Base-by-base conservation (phyloP, 2,888 invertebrate genomes). In the Sesamia inferens region DNA sequence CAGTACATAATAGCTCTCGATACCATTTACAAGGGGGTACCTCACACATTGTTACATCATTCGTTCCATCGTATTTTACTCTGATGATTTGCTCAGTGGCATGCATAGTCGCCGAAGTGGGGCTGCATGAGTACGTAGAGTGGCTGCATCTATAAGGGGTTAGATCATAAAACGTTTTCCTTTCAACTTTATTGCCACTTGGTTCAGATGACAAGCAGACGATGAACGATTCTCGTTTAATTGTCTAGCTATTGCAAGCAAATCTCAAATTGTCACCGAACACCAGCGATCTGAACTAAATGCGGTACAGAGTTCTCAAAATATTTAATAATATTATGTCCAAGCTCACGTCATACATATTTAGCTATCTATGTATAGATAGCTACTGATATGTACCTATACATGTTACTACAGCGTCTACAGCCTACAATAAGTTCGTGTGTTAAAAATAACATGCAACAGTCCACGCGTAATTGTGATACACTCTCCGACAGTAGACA, bases 181-280 rank as follows among this genome's bases (percentile, higher is more conserved):
- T 76, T 71, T 66, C 8, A 66, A 55, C 31, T 62, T 63, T 19
- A 14, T 24, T 13, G 14, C 31, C 39, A 58, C 51, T 78, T 76
- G 51, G 62, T 62, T 47, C 57, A n/a, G 39, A 10, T 58, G 76
- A 58, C 62, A 54, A 47, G 44, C 51, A 24, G 31, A 57, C 44
- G 57, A 62, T 70, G 22, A 71, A 77, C 44, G 77, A 54, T 67
- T 64, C 39, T 31, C 51, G 67, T 71, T 63, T 14, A 59, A 63
- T 71, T 47, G 54, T 68, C 5, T 14, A 48, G 24, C 31, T 11
- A 68, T 68, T 57, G 22, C 51, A 57, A 48, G 31, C 48, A 22
- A 42, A 51, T 39, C 16, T 54, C 4, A 47, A 16, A 55, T 42
- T 39, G 31, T 67, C 39, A 55, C 39, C 19, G 13, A 47, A 47